Base-by-base conservation (phyloP, 2,113 vertebrate species). In the Pogona vitticeps region DNA sequence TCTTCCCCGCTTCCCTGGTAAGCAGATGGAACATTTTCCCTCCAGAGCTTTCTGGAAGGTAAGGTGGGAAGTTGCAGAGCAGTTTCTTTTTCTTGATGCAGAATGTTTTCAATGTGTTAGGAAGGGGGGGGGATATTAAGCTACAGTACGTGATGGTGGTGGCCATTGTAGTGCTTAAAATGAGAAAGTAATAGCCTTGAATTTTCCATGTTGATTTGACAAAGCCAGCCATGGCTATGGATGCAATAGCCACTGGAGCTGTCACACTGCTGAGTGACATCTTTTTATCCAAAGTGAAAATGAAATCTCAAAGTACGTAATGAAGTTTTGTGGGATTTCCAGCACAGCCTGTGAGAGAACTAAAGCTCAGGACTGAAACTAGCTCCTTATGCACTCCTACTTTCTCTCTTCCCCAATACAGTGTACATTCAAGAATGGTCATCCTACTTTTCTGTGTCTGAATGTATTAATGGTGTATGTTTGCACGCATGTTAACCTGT, bases 251-350 rank as follows among this genome's bases (percentile, higher is more conserved):
- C 1, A 1, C 59, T 80, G 83, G 80, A 89, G 76, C 83, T 91
- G 89, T 94, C 87, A 94, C 83, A 80, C 93, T 90, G 92, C 59
- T 56, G 92, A 92, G 73, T 82, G 90, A 84, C 67, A 91, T 90
- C 92, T 86, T 91, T 94, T 94, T 92, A 95, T 95, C 88, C 82
- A 88, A 89, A 92, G 87, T 91, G 92, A 91, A 94, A 94, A 94
- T 93, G 83, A 93, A 95, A 94, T 90, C 28, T 91, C 90, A 94
- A 94, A 87, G n/a, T n/a, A n/a, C n/a, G 79, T 89, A 65, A 85
- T 86, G 72, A 26, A 84, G 84, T 61, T 91, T 89, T 91, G 63
- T 84, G 78, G 91, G 81, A 91, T 87, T 91, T 94, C 85, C 89
- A 0, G 2, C 31, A 70, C 72, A 90, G 82, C 86, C 92, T 92